A percentile compares a stretch with the other conserved stretches of the same genome.
These are phyloP conservation scores for Gadus chalcogrammus DNA, from an alignment of 2,113 vertebrate genomes.

Conservation along the genomic window DNA sequence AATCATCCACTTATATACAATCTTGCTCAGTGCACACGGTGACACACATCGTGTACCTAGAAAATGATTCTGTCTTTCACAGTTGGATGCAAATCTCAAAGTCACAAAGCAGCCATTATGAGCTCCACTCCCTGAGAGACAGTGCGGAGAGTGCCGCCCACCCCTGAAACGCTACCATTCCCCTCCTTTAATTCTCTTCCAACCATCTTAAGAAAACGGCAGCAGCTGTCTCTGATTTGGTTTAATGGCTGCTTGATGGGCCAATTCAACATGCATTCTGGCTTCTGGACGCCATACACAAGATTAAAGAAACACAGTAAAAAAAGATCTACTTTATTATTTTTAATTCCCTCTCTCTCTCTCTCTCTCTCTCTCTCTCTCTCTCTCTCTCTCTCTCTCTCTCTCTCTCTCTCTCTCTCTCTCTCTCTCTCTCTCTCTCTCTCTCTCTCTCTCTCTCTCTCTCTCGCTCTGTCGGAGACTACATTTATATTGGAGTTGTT, in stretches of 20 bases:
- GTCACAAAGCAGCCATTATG: slow-evolving; percentile 30
- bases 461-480: too few species aligned
- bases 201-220: slow-evolving; percentile 38
- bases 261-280: slow-evolving; percentile 56
- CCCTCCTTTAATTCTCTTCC: slow-evolving; percentile 18
- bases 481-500: too few species aligned
- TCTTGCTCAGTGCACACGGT: not conserved
- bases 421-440: too few species aligned
- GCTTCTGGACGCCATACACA: slow-evolving; percentile 41
- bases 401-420: too few species aligned
- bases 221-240: slow-evolving; percentile 57
- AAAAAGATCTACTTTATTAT: not conserved
- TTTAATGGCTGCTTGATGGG: slow-evolving; percentile 56
- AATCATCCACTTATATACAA: too few species aligned
- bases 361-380: too few species aligned
- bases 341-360: too few species aligned
- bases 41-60: not conserved
- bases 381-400: too few species aligned
- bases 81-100: slow-evolving; percentile 41
- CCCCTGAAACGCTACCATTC: too few species aligned
- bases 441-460: too few species aligned
- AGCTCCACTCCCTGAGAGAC: slow-evolving; percentile 1
- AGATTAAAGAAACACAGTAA: slow-evolving; percentile 23
- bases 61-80: slow-evolving; percentile 25
- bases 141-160: too few species aligned